These are phyloP conservation scores for Anguilla japonica DNA, from an alignment of 2,113 vertebrate species.

Conservation along the genomic window DNA sequence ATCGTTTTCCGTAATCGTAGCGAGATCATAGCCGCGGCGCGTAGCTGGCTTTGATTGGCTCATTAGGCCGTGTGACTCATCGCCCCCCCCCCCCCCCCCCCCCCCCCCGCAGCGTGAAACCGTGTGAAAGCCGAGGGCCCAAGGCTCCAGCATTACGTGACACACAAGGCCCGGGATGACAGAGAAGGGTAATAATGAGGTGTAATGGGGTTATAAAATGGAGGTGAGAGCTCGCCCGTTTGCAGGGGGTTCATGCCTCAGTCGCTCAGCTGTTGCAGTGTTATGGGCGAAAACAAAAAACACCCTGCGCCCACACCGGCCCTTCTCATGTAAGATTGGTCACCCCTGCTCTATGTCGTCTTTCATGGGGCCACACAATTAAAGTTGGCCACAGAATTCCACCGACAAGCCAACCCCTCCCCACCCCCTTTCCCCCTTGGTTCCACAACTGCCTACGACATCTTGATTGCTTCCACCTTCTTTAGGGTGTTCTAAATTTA, in stretches of 20 bases:
- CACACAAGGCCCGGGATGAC: constrained; percentile 27
- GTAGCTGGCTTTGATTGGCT: constrained; percentile 41
- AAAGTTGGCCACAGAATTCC: too few relatives aligned
- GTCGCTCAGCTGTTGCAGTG: constrained; percentile 32
- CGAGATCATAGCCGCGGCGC: constrained; percentile 44
- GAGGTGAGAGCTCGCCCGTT: constrained; percentile 33
- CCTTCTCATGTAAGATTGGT: too few relatives aligned
- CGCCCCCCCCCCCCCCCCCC: constrained; percentile 51
- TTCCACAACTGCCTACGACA: too few relatives aligned
- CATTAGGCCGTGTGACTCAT: constrained; percentile 56
- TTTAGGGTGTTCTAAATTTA: too few relatives aligned
- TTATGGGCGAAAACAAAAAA: not conserved
- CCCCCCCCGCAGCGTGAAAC: constrained; percentile 50
- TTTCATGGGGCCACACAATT: too few relatives aligned
- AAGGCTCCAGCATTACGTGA: constrained; percentile 30
- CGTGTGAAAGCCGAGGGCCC: constrained; percentile 49
- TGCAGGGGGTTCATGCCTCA: constrained; percentile 31
- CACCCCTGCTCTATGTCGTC: too few relatives aligned
- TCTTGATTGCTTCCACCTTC: too few relatives aligned
- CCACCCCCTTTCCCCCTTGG: too few relatives aligned
- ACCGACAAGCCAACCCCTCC: too few relatives aligned
- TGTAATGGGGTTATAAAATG: constrained; percentile 23
- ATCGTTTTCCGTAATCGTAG: constrained; percentile 49
- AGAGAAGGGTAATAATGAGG: constrained; percentile 11
- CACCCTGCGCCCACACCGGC: too few relatives aligned